Evolutionary conservation across 1,140 invertebrate genomes (phyloP), one percentile per base, ranked within the genome.

Genomic region (Leptestheria dahalacensis): DNA sequence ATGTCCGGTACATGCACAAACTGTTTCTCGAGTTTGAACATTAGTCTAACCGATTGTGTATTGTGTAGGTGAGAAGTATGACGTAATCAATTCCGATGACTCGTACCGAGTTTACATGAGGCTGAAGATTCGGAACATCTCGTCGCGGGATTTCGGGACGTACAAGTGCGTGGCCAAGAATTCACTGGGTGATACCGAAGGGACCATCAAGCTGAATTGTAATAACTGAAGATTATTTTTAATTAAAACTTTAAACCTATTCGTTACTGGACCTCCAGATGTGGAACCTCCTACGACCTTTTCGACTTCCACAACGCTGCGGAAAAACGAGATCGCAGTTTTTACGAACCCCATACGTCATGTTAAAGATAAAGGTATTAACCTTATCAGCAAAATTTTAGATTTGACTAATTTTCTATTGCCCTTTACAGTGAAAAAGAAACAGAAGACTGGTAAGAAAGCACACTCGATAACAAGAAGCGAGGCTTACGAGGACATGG

Each of bases 91-190:
- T 41, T 72, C 81, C 48, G 84, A 88, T 66, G 81, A 81, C 68
- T 78, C 80, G 41, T 91, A 90, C 73, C 88, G 87, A 74, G 84
- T 89, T 63, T 80, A 84, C 66, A 91, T 91, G 88, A 83, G 83
- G 67, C 75, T 92, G 62, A 86, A 80, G 66, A 86, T 91, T 65
- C 81, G 80, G 63, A 81, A 81, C 65, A 79, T 91, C 48, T 79
- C 76, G 60, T 73, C 77, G 62, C 72, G 75, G 25, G 88, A 91
- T 70, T 91, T 83, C 68, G 87, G 86, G 24, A 80, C 82, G 2
- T 91, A 91, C 71, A 85, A 85, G 72, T 97, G 93, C 74, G 83
- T 94, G 68, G 91, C 91, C 50, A 91, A 90, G 71, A 97, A 96
- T 74, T 86, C 86, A 6, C 76, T 95, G 3, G 92, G 92, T 56